These are phyloP conservation scores for Netelia inedita DNA, from an alignment of 2,888 invertebrate genomes.

Conservation along the genomic window DNA sequence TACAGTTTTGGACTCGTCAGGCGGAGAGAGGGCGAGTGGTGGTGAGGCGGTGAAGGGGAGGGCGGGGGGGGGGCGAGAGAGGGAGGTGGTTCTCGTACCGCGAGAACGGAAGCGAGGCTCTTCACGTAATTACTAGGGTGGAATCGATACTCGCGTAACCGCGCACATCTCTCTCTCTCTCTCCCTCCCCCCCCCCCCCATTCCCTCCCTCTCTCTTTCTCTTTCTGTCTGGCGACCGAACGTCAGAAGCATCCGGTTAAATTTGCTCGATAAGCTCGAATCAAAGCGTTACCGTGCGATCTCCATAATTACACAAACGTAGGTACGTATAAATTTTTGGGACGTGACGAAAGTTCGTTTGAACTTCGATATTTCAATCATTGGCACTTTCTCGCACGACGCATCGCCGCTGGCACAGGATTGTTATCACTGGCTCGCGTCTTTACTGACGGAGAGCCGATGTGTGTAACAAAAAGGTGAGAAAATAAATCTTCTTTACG, in stretches of 20 bases:
- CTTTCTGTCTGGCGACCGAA: conserved; percentile 34
- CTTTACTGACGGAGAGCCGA: no score
- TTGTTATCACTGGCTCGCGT: no score
- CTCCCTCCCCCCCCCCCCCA: conserved; percentile 3
- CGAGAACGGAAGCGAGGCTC: conserved; percentile 69
- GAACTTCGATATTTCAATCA: no score
- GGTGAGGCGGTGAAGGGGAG: conserved; percentile 25
- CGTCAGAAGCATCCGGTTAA: conserved; percentile 57
- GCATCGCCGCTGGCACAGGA: no score
- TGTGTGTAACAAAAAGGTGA: no score
- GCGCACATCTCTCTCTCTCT: conserved; percentile 33
- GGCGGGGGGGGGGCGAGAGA: conserved; percentile 26
- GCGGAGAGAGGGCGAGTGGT: conserved; percentile 20
- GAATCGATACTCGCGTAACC: conserved; percentile 71
- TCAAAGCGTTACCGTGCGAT: conserved; percentile 47
- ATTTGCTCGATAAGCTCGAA: conserved; percentile 57
- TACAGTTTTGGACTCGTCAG: conserved; percentile 45
- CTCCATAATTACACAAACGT: conserved; percentile 9
- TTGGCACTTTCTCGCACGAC: no score
- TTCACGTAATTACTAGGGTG: conserved; percentile 70
- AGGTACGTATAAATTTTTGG: not conserved
- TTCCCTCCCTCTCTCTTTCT: conserved; percentile 16
- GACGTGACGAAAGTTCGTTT: no score
- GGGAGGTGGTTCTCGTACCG: conserved; percentile 42
- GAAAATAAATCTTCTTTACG: no score